These are phyloP conservation scores for Drosophila murphyi DNA, from an alignment of 1,140 invertebrate genomes.

Conservation along the genomic window DNA sequence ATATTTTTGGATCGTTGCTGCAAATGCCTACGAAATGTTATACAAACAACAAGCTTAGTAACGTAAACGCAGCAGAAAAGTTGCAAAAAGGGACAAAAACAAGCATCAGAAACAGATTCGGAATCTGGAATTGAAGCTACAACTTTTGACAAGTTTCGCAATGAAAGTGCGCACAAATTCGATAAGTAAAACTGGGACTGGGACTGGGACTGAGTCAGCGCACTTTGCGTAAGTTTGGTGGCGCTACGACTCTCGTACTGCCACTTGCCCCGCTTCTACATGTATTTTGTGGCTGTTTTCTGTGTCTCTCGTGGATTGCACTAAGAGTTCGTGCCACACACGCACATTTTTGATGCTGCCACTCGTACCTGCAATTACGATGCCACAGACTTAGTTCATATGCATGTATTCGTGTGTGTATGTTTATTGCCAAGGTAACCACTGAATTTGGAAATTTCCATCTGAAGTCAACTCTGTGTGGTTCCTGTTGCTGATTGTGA, in stretches of 20 bases:
- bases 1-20: constrained; percentile 49
- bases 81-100: constrained; percentile 32
- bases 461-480: constrained; percentile 57
- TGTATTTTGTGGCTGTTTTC: constrained; percentile 4
- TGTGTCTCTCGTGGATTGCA: constrained; percentile 52
- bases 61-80: constrained; percentile 50
- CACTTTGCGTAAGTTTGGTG: constrained; percentile 41
- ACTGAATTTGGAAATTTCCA: constrained; percentile 48
- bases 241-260: constrained; percentile 14
- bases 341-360: constrained; percentile 72
- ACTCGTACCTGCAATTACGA: constrained; percentile 64
- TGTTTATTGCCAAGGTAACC: constrained; percentile 21
- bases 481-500: constrained; percentile 79
- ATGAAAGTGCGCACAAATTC: constrained; percentile 17
- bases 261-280: no score
- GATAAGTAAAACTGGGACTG: constrained; percentile 4
- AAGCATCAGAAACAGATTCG: constrained; percentile 40
- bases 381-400: neutral
- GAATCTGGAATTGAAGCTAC: neutral
- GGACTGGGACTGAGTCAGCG: constrained; percentile 24
- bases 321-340: constrained; percentile 45
- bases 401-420: no score
- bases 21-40: constrained; percentile 81
- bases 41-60: constrained; percentile 63
- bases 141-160: constrained; percentile 38